Base-by-base conservation (phyloP, 1,140 invertebrate species). In the Drosophila obscura region DNA sequence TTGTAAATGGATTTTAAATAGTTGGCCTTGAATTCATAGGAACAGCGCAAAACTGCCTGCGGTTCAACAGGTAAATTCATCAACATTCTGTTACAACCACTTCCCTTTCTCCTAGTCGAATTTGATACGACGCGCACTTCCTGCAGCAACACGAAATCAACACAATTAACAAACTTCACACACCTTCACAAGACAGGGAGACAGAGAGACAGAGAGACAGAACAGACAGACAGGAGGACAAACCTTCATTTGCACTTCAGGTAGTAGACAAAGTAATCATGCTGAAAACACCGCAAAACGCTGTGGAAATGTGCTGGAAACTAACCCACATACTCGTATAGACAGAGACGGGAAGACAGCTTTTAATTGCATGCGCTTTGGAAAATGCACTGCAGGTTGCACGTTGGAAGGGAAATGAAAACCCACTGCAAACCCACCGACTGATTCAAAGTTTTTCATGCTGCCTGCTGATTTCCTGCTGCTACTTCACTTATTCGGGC, bases 261-360 rank as follows among this genome's bases (percentile, higher is more conserved):
- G 19, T 48, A 60, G 45, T 59, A 75, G 72, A 76, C 73, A 76
- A 75, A 76, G 73, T 76, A 76, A 76, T 76, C 72, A 75, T 76
- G 56, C 73, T 75, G 15, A 76, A 74, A 76, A 76, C 48, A 76
- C 73, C 72, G 55, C 72, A 56, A 60, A 60, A 60, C 46, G 57
- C 57, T 45, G 73, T 49, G 49, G 55, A 67, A 72, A 60, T 69
- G 56, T 22, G 66, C 46, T 57, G 66, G 31, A 57, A 68, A 50
- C 66, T 57, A 19, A 55, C 24, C n/a, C 43, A 46, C 66, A 69
- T 44, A 26, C 31, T 61, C 13, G 50, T 26, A 45, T 26, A 53
- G 35, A 22, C 52, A 26, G 19, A 41, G 52, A 11, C 19, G 50
- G 28, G 26, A 35, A 31, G 64, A 60, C 55, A 60, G 57, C 73